Conservation (phyloP, 2,113 vertebrate genomes). For the Callaeas wilsoni region DNA sequence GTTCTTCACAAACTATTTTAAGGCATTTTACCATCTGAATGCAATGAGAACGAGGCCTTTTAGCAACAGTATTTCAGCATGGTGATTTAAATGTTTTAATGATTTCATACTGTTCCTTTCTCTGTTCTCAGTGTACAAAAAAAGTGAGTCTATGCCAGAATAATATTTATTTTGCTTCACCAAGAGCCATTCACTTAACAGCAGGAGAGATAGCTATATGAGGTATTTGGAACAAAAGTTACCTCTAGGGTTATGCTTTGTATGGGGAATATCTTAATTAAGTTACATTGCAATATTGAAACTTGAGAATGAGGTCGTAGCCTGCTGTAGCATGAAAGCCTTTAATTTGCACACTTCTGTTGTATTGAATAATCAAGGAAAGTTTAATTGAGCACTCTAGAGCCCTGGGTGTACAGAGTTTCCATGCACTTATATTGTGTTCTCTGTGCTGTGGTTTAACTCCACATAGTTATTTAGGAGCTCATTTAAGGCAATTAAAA, state of each 20-base stretch:
- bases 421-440: conserved; percentile 5
- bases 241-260: conserved; percentile 33
- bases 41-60: not conserved
- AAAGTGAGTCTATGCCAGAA: conserved; percentile 1
- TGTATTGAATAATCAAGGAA: conserved; percentile 59
- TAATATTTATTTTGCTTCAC: conserved; percentile 51
- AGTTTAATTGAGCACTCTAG: conserved; percentile 48
- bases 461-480: conserved; percentile 34
- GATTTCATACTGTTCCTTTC: conserved; percentile 35
- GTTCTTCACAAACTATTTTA: not conserved
- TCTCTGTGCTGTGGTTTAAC: conserved; percentile 8
- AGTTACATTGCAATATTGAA: conserved; percentile 56
- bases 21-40: not conserved
- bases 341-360: conserved; percentile 58
- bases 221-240: conserved; percentile 42
- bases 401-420: conserved; percentile 22
- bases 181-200: conserved; percentile 3
- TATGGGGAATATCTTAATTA: conserved; percentile 52
- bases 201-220: conserved; percentile 15
- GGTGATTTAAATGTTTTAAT: conserved; percentile 26
- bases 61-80: not conserved
- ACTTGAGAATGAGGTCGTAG: conserved; percentile 40
- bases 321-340: conserved; percentile 54
- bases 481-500: conserved; percentile 56
- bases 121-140: not conserved